Base-by-base conservation (phyloP, 2,113 vertebrate species). In the Mesembrinibis cayennensis region DNA sequence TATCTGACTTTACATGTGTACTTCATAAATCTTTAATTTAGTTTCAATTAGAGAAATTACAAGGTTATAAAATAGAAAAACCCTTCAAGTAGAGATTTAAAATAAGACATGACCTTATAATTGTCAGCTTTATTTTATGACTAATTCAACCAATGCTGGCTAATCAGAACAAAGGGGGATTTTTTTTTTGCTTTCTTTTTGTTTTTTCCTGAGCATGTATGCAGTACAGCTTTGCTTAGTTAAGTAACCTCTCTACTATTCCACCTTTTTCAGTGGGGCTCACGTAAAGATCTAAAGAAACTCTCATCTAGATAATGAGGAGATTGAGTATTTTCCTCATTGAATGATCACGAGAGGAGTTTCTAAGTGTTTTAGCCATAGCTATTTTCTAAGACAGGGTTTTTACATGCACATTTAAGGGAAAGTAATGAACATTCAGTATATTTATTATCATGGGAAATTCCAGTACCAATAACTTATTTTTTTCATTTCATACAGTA, bases 81-180 rank as follows among this genome's bases (percentile, higher is more conserved):
- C 1, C 5, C 40, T 88, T 94, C 14, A 78, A 92, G 18, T 61
- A 36, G 27, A 69, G 16, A 56, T 86, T 65, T 86, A 90, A 93
- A 95, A 36, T 76, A 79, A 78, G 65, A 61, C 40, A 52, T 91
- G 29, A 4, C 7, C 10, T 40, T 78, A 97, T 96, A 52, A 89
- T 95, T 95, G 36, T 59, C 71, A 58, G 74, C 76, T 95, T 95
- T 90, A 89, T 97, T 97, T 92, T 96, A 76, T 93, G 86, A 97
- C 61, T 97, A 91, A 94, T 96, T 97, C 73, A 94, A 67, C 82
- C 58, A 89, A 71, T 84, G 44, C 93, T 94, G 82, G 58, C 56
- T 82, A 86, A 84, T 84, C 62, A 82, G 62, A 89, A 71, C 38
- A 82, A 82, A 93, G 16, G 36, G 45, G 23, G 45, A 58, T 52